phyloP scores from a whole-genome alignment of 2,888 invertebrate genomes.

The Zootermopsis nevadensis region DNA sequence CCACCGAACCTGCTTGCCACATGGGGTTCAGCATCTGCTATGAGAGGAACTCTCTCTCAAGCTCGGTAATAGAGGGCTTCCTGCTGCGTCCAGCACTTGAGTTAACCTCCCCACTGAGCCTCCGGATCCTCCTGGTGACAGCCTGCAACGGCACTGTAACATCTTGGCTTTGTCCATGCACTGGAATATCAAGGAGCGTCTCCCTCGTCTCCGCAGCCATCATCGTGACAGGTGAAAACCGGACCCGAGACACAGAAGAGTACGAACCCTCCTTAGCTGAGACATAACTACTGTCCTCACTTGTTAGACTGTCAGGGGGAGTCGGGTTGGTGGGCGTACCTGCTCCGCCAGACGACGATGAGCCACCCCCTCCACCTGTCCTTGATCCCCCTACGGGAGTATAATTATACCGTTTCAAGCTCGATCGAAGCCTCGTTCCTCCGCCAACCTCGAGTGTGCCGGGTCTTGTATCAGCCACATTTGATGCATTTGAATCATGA shows the following conservation, averaged over 20 bases:
- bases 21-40: constrained; percentile 59
- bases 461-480: constrained; percentile 67
- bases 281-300: constrained; percentile 89
- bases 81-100: constrained; percentile 42
- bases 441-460: constrained; percentile 69
- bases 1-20: constrained; percentile 17
- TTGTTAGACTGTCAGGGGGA: constrained; percentile 85
- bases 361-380: constrained; percentile 50
- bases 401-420: constrained; percentile 71
- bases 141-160: constrained; percentile 67
- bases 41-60: constrained; percentile 69
- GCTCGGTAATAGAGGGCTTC: constrained; percentile 65
- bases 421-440: constrained; percentile 76
- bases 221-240: constrained; percentile 77
- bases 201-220: constrained; percentile 59
- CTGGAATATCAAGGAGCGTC: constrained; percentile 69
- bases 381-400: constrained; percentile 37
- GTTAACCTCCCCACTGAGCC: constrained; percentile 61
- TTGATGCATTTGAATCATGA: constrained; percentile 49
- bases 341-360: constrained; percentile 65
- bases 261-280: constrained; percentile 82
- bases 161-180: constrained; percentile 67
- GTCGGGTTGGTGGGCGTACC: constrained; percentile 86
- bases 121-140: constrained; percentile 59
- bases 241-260: constrained; percentile 77